phyloP scores from a whole-genome alignment of 2,113 vertebrate genomes.

The Fulica atra region DNA sequence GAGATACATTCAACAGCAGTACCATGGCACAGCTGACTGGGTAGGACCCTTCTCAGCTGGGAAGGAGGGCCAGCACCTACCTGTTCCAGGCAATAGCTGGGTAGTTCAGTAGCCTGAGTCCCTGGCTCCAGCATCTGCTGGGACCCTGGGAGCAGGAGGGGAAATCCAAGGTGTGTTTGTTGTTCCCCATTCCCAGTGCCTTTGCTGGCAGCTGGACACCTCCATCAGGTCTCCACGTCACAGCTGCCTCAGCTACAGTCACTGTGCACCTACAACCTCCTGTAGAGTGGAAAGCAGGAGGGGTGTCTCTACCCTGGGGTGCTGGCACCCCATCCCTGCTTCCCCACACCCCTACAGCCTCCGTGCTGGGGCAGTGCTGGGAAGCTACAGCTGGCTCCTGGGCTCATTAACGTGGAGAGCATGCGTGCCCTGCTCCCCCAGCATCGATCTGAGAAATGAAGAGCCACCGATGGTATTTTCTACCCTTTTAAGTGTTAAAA shows the following conservation, averaged over 20 bases:
- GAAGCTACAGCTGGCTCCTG: neutral
- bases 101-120: too few species aligned
- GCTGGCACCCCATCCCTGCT: neutral
- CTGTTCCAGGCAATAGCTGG: neutral
- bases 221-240: neutral
- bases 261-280: neutral
- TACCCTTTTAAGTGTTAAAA: slow-evolving; percentile 76
- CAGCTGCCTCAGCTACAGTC: too few species aligned
- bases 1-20: neutral
- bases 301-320: neutral
- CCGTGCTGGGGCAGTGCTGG: neutral
- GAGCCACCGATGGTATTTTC: slow-evolving; percentile 54
- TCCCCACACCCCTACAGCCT: neutral
- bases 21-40: neutral
- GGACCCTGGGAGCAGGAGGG: neutral
- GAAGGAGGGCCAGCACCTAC: neutral
- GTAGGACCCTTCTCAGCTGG: neutral
- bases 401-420: slow-evolving; percentile 33
- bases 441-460: slow-evolving; percentile 59
- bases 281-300: neutral
- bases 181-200: neutral
- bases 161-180: neutral
- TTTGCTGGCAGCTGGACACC: neutral
- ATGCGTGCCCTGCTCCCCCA: neutral
- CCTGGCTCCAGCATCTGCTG: neutral